Evolutionary conservation across 2,888 invertebrate genomes (phyloP), one percentile per base, ranked within the genome.

Genomic region (Caenorhabditis plicata): DNA sequence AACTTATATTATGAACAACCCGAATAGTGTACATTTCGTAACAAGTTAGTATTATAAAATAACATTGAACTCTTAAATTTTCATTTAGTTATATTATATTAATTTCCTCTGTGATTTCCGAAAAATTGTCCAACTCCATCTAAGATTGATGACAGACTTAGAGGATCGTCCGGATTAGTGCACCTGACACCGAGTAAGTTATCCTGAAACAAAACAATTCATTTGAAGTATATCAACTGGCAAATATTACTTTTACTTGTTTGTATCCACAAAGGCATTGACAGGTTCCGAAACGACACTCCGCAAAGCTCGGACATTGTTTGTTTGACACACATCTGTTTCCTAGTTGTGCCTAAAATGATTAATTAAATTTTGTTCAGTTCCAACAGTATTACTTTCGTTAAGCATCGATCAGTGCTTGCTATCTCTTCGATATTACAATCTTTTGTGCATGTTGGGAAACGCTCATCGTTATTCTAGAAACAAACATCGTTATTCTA

Each of bases 161-260:
- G 68, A 13, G 78, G 78, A 65, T 78, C 78, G 50, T 74, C 75
- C n/a, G 78, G 78, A 55, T 78, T 74, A 19, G 75, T 64, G 62
- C 78, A 78, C 25, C 73, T 51, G 27, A 56, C 67, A 13, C 69
- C 74, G 35, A 72, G 64, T 17, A 75, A 48, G 35, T 60, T 61
- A 52, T 71, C 68, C 71, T 75, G 54, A 29, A 58, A 60, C 32
- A 39, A 27, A 27, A n/a, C 15, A 48, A 45, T 7, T n/a, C 11
- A 20, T 49, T 49, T 19, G 45, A 19, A 48, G 4, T 44, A 13
- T 13, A 5, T n/a, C 13, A 23, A 19, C 20, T 3, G 25, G n/a
- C 35, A 35, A n/a, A 7, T 7, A 23, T 27, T 26, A 54, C 64
- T 53, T 57, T 71, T 15, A 62, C 55, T 41, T 60, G 54, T 53